Evolutionary conservation across 2,888 invertebrate species (phyloP).

Genomic region (Dione vanillae): DNA sequence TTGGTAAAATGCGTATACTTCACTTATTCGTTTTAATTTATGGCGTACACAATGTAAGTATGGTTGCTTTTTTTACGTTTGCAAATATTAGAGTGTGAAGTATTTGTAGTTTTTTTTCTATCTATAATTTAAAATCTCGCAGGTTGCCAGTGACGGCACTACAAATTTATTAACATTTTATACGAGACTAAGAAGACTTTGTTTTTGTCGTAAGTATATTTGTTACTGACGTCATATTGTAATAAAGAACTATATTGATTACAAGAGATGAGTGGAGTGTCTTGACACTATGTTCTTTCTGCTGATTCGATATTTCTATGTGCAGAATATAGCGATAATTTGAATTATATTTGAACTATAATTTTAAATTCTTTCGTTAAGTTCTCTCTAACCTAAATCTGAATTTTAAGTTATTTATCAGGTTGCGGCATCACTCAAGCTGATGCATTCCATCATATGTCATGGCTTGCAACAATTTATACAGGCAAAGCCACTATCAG

Average conservation of each 20-base stretch:
- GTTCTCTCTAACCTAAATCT: not conserved
- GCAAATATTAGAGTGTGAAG: no score
- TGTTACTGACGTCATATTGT: not conserved
- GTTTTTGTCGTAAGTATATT: constrained; percentile 57
- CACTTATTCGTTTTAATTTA: constrained; percentile 21
- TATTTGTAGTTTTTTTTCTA: not conserved
- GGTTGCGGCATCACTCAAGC: constrained; percentile 52
- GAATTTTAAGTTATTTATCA: constrained; percentile 33
- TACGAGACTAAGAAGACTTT: constrained; percentile 53
- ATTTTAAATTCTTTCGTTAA: no score
- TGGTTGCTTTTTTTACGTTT: not conserved
- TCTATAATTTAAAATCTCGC: not conserved
- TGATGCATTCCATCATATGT: constrained; percentile 76
- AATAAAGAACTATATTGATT: not conserved
- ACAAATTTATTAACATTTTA: constrained; percentile 44
- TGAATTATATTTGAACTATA: no score
- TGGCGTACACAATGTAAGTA: constrained; percentile 20
- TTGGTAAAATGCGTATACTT: constrained; percentile 17
- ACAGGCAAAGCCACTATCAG: constrained; percentile 61
- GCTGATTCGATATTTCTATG: no score
- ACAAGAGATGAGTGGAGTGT: not conserved
- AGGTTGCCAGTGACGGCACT: constrained; percentile 32
- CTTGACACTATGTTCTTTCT: no score
- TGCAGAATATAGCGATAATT: no score
- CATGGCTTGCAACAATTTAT: constrained; percentile 81